A percentile compares a stretch with the other conserved stretches of the same genome.
Conservation (phyloP, 2,797 vertebrate species). For the Catharus ustulatus region DNA sequence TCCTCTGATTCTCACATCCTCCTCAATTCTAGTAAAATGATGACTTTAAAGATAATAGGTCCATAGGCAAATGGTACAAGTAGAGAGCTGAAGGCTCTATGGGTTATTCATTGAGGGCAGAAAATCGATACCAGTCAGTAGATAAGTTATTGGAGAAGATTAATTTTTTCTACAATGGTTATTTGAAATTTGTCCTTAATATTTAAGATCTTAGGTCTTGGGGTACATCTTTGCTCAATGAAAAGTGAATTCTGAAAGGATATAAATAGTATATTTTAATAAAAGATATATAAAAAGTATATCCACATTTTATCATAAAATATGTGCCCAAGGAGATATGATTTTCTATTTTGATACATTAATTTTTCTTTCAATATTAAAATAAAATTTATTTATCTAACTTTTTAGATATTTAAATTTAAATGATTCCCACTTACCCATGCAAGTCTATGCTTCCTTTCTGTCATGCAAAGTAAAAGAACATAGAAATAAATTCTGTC, state of each 20-base stretch:
- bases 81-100: not conserved
- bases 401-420: not conserved
- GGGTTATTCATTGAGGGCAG: not conserved
- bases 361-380: not conserved
- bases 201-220: not conserved
- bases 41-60: not conserved
- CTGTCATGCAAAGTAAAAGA: not conserved
- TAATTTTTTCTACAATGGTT: not conserved
- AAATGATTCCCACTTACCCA: not conserved
- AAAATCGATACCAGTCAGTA: not conserved
- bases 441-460: not conserved
- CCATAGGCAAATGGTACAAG: not conserved
- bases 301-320: not conserved
- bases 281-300: too few relatives aligned
- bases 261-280: too few relatives aligned
- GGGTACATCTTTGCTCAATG: not conserved
- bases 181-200: not conserved
- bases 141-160: not conserved
- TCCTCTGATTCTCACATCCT: not conserved
- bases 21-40: not conserved
- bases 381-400: not conserved
- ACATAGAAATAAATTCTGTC: not conserved
- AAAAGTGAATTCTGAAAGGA: not conserved
- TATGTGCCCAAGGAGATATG: not conserved
- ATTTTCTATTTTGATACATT: not conserved